Conservation (phyloP, 1,140 invertebrate genomes). For the Bombus vancouverensis region DNA sequence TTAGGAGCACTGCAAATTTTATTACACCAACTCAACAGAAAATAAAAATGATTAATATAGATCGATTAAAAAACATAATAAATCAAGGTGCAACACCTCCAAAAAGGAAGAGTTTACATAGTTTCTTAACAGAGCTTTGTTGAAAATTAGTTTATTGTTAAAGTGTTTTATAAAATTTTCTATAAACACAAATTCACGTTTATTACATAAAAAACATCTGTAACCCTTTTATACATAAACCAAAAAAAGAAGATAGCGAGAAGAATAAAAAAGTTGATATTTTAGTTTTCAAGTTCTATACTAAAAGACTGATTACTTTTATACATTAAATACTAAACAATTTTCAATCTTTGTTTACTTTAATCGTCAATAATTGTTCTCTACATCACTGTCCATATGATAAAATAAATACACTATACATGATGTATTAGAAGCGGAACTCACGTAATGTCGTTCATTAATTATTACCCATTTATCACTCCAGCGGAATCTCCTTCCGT, state of each 20-base stretch:
- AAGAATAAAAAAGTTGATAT: slow-evolving; percentile 1
- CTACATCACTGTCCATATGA: slow-evolving; percentile 43
- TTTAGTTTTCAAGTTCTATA: not conserved
- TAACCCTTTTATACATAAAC: not conserved
- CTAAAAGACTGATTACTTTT: not conserved
- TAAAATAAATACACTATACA: slow-evolving; percentile 60
- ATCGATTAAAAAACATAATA: slow-evolving; percentile 67
- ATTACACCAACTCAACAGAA: slow-evolving; percentile 59
- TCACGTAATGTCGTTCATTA: slow-evolving; percentile 2
- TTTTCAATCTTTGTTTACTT: slow-evolving; percentile 27
- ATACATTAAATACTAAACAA: slow-evolving; percentile 50
- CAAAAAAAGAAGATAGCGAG: not conserved
- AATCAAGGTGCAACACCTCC: slow-evolving; percentile 46
- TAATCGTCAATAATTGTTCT: slow-evolving; percentile 42
- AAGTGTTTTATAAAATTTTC: slow-evolving; percentile 39
- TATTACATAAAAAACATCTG: slow-evolving; percentile 21
- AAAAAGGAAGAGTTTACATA: slow-evolving; percentile 62
- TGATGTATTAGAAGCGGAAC: slow-evolving; percentile 9
- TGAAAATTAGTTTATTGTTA: slow-evolving; percentile 41
- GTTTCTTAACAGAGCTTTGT: slow-evolving; percentile 67
- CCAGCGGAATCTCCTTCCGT: slow-evolving; percentile 78
- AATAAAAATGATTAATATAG: slow-evolving; percentile 67
- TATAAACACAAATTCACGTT: slow-evolving; percentile 7
- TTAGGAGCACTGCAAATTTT: slow-evolving; percentile 17
- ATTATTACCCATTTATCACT: slow-evolving; percentile 60